A percentile compares a stretch with the other conserved stretches of the same genome.
Evolutionary conservation across 1,140 invertebrate species (phyloP).

Genomic region (Apis cerana): DNA sequence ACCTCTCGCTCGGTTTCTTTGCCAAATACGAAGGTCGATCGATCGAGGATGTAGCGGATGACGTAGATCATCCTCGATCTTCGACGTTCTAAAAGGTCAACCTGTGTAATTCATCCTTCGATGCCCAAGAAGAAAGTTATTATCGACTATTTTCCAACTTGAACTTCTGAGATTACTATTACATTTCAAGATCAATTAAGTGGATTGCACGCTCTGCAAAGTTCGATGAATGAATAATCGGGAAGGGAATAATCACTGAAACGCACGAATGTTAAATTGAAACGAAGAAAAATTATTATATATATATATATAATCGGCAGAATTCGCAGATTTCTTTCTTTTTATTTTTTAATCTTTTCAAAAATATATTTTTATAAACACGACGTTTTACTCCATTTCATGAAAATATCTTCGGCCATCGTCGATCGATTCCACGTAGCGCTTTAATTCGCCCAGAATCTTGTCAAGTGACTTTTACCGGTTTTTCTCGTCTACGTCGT

Average conservation of each 20-base stretch:
- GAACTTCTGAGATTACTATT: not conserved
- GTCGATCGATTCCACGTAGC: not conserved
- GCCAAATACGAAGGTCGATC: slow-evolving; percentile 50
- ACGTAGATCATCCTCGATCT: slow-evolving; percentile 45
- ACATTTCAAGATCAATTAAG: too few relatives aligned
- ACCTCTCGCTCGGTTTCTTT: slow-evolving; percentile 36
- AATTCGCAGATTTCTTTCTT: too few relatives aligned
- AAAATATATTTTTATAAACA: not conserved
- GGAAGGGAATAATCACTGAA: too few relatives aligned
- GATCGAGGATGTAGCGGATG: slow-evolving; percentile 23
- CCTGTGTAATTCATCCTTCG: slow-evolving; percentile 21
- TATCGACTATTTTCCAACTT: not conserved
- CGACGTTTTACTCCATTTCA: not conserved
- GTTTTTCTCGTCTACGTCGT: not conserved
- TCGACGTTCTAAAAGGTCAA: slow-evolving; percentile 33
- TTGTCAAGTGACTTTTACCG: slow-evolving; percentile 15
- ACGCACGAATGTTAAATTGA: too few relatives aligned
- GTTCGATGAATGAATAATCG: too few relatives aligned
- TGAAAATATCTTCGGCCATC: not conserved
- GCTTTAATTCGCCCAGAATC: slow-evolving; percentile 14
- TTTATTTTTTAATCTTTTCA: not conserved
- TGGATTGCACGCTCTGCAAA: too few relatives aligned
- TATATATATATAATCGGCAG: too few relatives aligned
- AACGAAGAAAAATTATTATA: too few relatives aligned
- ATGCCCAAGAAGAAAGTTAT: not conserved